Evolutionary conservation across 2,797 vertebrate species (phyloP).

Genomic region (Rhinatrema bivittatum): DNA sequence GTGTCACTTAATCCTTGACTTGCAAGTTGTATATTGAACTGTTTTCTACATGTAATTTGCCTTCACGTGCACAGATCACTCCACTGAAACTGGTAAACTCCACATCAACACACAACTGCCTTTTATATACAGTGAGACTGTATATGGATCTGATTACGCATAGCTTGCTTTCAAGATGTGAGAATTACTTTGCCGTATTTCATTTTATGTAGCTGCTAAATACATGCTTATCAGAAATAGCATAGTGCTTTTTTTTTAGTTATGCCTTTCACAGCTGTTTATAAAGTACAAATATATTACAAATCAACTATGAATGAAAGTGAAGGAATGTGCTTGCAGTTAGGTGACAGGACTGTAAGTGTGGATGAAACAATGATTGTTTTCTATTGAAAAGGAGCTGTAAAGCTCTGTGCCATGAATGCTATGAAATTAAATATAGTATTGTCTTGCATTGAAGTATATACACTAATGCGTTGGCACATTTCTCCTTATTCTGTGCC

Average conservation of each 20-base stretch:
- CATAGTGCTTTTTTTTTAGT: not conserved
- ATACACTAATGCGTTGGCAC: constrained; percentile 24
- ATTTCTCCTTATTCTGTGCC: constrained; percentile 24
- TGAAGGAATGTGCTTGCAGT: not conserved
- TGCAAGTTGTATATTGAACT: too few relatives aligned
- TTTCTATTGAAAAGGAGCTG: not conserved
- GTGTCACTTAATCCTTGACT: too few relatives aligned
- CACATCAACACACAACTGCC: too few relatives aligned
- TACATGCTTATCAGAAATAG: too few relatives aligned
- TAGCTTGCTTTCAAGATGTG: too few relatives aligned
- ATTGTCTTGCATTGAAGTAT: constrained; percentile 6
- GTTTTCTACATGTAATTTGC: too few relatives aligned
- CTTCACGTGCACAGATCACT: too few relatives aligned
- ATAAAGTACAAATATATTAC: not conserved
- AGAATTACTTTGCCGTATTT: too few relatives aligned
- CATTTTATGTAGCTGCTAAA: too few relatives aligned
- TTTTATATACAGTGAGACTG: too few relatives aligned
- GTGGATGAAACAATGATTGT: not conserved
- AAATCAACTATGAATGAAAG: not conserved
- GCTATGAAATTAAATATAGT: not conserved
- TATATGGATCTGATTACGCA: too few relatives aligned
- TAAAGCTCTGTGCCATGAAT: not conserved
- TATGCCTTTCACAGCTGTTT: not conserved
- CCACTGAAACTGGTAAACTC: too few relatives aligned
- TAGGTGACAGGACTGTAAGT: not conserved